A percentile compares a stretch with the other conserved stretches of the same genome.
Conservation (phyloP, 2,113 vertebrate species). For the Speoplatyrhinus poulsoni region DNA sequence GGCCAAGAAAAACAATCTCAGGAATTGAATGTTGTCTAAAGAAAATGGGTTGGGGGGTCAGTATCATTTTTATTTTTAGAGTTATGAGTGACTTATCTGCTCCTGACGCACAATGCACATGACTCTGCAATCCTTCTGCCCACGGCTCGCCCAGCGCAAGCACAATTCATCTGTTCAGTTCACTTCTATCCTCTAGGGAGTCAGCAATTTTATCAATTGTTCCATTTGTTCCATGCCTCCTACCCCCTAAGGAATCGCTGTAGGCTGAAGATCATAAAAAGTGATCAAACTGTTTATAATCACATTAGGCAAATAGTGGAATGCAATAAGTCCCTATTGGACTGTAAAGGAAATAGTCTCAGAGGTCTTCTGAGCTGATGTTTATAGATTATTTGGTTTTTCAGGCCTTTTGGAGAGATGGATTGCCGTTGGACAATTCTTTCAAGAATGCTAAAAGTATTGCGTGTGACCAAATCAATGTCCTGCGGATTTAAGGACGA, state of each 20-base stretch:
- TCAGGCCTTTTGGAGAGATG: conserved; percentile 22
- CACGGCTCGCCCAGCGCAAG: conserved; percentile 36
- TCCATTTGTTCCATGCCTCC: conserved; percentile 41
- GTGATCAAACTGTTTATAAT: conserved; percentile 41
- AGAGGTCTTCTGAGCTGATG: conserved; percentile 27
- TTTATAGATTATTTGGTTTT: conserved; percentile 32
- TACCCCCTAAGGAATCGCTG: conserved; percentile 50
- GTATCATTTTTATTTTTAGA: conserved; percentile 40
- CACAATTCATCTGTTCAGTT: conserved; percentile 60
- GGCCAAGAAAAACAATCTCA: conserved; percentile 51
- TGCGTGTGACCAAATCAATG: conserved; percentile 18
- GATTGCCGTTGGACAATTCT: conserved; percentile 13
- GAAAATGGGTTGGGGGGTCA: conserved; percentile 10
- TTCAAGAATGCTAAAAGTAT: conserved; percentile 14
- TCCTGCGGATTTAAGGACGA: background rate
- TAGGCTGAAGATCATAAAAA: conserved; percentile 48
- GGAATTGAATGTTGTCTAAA: conserved; percentile 38
- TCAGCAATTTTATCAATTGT: conserved; percentile 53
- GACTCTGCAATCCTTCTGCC: conserved; percentile 54
- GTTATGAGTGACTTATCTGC: conserved; percentile 40
- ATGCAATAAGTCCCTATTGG: conserved; percentile 36
- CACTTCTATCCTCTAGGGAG: conserved; percentile 37
- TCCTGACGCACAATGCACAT: conserved; percentile 34
- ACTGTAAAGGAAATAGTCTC: conserved; percentile 28
- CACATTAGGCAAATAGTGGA: conserved; percentile 54